Conservation (phyloP, 2,888 invertebrate species). For the Rhaphigaster nebulosa region DNA sequence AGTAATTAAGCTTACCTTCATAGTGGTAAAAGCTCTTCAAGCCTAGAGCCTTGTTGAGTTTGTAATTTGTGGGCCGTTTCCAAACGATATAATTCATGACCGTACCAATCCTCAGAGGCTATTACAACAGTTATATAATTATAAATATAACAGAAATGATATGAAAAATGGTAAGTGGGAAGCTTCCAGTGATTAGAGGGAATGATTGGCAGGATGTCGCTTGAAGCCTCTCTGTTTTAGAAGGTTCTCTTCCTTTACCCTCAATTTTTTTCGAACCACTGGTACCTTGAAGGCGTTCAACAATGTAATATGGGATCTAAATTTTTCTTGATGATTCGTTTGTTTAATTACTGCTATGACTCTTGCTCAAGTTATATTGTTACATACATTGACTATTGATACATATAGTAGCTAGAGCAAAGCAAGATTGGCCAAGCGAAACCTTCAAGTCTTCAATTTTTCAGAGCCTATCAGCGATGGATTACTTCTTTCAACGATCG, state of each 20-base stretch:
- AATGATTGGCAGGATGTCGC: constrained; percentile 62
- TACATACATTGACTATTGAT: no score
- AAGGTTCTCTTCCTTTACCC: background rate
- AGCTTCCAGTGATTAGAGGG: constrained; percentile 60
- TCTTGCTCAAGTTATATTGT: no score
- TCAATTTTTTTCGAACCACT: background rate
- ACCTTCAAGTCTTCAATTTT: no score
- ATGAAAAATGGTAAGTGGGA: constrained; percentile 62
- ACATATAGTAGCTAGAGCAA: no score
- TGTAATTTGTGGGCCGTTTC: constrained; percentile 50
- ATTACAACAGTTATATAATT: constrained; percentile 61
- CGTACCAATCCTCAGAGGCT: constrained; percentile 53
- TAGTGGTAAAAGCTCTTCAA: constrained; percentile 25
- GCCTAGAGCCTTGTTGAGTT: constrained; percentile 23
- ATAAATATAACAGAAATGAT: constrained; percentile 62
- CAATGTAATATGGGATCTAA: background rate
- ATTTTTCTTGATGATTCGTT: background rate
- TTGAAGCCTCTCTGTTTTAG: background rate
- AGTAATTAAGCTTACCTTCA: background rate
- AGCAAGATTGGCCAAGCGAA: no score
- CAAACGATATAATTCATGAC: constrained; percentile 59
- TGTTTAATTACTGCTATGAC: no score
- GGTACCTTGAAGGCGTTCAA: background rate
- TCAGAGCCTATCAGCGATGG: no score
- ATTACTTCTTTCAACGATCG: no score